Conservation (phyloP, 2,888 invertebrate species). For the Ophion costatus region DNA sequence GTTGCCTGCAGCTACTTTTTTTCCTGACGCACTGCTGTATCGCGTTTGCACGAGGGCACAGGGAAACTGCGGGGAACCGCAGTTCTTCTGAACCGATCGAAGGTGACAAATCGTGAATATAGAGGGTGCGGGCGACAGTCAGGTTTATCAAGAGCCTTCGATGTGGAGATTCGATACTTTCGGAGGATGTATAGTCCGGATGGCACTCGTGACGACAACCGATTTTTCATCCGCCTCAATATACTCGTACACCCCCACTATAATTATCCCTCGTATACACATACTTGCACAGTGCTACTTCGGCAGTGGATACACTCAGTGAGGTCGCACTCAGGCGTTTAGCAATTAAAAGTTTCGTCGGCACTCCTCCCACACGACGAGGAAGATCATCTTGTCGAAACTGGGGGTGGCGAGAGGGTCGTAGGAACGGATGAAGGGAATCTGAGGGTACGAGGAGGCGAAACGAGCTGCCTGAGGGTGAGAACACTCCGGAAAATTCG, state of each 20-base stretch:
- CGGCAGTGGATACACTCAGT: slow-evolving; percentile 56
- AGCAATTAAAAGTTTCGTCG: slow-evolving; percentile 81
- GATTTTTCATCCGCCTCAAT: slow-evolving; percentile 30
- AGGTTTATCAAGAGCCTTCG: slow-evolving; percentile 2
- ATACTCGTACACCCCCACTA: slow-evolving; percentile 26
- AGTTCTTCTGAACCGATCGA: not conserved
- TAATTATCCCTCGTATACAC: slow-evolving; percentile 34
- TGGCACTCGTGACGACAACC: slow-evolving; percentile 30
- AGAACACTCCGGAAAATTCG: slow-evolving; percentile 43
- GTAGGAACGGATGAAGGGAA: slow-evolving; percentile 6
- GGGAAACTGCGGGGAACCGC: no score
- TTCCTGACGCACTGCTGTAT: no score
- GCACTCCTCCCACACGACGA: slow-evolving; percentile 58
- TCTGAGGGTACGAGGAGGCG: slow-evolving; percentile 21
- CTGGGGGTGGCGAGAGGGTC: not conserved
- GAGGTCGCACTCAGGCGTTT: slow-evolving; percentile 53
- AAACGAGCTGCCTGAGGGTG: slow-evolving; percentile 24
- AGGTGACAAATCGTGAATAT: not conserved
- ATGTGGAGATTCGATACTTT: slow-evolving; percentile 19
- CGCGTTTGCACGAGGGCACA: no score
- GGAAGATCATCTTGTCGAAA: slow-evolving; percentile 13
- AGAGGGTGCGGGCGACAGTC: slow-evolving; percentile 10
- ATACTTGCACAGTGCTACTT: slow-evolving; percentile 31
- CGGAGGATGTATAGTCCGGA: not conserved
- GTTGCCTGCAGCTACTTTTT: no score